Percentiles rank a stretch among this genome's conserved stretches.
Conservation (phyloP, 2,888 invertebrate genomes). For the Seira sanloemensis region DNA sequence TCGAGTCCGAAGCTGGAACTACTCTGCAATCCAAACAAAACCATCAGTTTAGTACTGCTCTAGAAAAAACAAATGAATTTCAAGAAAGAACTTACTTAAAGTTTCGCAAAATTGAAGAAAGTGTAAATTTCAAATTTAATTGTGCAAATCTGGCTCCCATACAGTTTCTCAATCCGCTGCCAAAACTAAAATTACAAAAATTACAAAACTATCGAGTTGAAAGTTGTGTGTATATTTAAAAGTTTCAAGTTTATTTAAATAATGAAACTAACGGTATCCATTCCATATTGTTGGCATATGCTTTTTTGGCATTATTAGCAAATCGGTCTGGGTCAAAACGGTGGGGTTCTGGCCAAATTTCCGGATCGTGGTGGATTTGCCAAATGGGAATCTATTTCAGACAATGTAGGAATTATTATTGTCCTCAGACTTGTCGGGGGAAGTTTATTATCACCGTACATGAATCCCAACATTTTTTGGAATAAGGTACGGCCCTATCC, state of each 20-base stretch:
- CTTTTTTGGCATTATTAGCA: slow-evolving; percentile 65
- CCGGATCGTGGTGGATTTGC: slow-evolving; percentile 73
- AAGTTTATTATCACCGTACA: too few species aligned
- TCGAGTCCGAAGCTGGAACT: slow-evolving; percentile 49
- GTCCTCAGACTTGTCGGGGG: too few species aligned
- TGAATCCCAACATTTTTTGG: slow-evolving; percentile 67
- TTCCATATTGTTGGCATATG: slow-evolving; percentile 69
- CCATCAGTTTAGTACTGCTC: background rate
- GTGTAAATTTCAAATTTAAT: slow-evolving; percentile 72
- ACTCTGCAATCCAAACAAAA: slow-evolving; percentile 58
- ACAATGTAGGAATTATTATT: too few species aligned
- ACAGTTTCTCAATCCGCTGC: slow-evolving; percentile 67
- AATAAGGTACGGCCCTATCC: slow-evolving; percentile 65
- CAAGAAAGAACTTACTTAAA: slow-evolving; percentile 67
- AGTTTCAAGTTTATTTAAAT: background rate
- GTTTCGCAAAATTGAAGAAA: slow-evolving; percentile 70
- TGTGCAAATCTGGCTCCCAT: slow-evolving; percentile 74
- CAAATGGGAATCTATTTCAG: slow-evolving; percentile 73
- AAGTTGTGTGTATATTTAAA: background rate
- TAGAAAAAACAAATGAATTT: background rate
- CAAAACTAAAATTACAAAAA: background rate
- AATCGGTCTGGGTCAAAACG: slow-evolving; percentile 72
- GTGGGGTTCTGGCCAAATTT: slow-evolving; percentile 70
- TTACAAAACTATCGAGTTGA: too few species aligned
- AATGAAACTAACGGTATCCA: slow-evolving; percentile 72